A percentile compares a stretch with the other conserved stretches of the same genome.
phyloP scores from a whole-genome alignment of 1,140 invertebrate species.

The Chironomus striatipennis region DNA sequence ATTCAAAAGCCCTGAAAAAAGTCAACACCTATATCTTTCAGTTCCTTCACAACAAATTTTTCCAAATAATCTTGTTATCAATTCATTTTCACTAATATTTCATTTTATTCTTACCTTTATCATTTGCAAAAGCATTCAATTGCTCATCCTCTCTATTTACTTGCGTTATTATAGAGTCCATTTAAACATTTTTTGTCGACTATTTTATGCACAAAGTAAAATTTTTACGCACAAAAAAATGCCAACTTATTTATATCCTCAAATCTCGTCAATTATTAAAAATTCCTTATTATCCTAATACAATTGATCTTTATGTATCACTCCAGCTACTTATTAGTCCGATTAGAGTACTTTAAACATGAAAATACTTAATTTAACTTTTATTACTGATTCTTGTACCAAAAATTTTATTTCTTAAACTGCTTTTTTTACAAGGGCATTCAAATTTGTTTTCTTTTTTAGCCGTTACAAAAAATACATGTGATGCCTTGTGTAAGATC shows the following conservation, averaged over 20 bases:
- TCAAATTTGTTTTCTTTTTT: too few relatives aligned
- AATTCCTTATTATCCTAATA: not conserved
- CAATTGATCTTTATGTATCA: too few relatives aligned
- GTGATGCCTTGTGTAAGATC: too few relatives aligned
- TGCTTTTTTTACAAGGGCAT: too few relatives aligned
- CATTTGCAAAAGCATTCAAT: constrained; percentile 17
- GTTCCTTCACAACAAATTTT: not conserved
- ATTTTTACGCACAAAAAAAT: constrained; percentile 1
- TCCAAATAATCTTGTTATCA: too few relatives aligned
- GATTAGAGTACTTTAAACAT: too few relatives aligned
- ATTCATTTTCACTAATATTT: too few relatives aligned
- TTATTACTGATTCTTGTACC: too few relatives aligned
- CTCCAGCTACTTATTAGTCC: too few relatives aligned
- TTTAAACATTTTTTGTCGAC: not conserved
- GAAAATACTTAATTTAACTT: too few relatives aligned
- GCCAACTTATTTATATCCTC: not conserved
- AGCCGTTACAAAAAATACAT: too few relatives aligned
- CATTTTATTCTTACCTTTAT: not conserved
- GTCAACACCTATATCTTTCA: not conserved
- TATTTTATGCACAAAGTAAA: not conserved
- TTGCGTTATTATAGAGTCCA: constrained; percentile 21
- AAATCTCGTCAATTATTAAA: not conserved
- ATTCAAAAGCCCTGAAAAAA: not conserved
- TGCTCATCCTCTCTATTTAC: constrained; percentile 16
- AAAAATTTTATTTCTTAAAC: too few relatives aligned